These are phyloP conservation scores for Hirundo rustica DNA, from an alignment of 2,797 vertebrate genomes.

Conservation along the genomic window DNA sequence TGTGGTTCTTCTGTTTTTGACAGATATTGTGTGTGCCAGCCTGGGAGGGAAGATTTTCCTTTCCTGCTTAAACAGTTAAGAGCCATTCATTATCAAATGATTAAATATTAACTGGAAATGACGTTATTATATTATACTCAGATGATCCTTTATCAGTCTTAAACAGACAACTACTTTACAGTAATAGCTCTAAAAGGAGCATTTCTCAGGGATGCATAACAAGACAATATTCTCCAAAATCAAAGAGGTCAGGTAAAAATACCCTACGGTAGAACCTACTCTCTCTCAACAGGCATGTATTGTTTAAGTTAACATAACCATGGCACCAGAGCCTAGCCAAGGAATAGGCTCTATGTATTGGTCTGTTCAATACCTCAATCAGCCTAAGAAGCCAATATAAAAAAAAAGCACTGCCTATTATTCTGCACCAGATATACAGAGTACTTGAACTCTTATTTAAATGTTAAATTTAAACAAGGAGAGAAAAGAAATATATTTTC, in stretches of 20 bases:
- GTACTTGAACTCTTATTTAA: background rate
- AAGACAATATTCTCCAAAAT: background rate
- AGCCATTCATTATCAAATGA: background rate
- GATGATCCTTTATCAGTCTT: background rate
- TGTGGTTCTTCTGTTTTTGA: background rate
- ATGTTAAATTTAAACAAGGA: background rate
- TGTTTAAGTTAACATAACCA: background rate
- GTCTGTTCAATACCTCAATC: background rate
- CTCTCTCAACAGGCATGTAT: background rate
- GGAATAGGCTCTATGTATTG: background rate
- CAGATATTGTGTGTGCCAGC: background rate
- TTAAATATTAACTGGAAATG: conserved; percentile 16
- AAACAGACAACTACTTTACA: background rate
- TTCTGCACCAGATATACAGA: background rate
- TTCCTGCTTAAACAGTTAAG: background rate
- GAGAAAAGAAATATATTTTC: background rate
- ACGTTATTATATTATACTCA: background rate
- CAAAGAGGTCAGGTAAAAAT: background rate
- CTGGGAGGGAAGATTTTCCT: background rate
- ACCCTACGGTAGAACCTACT: background rate
- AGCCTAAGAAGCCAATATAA: background rate
- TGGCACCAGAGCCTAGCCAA: background rate
- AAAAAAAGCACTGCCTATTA: background rate
- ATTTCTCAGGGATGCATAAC: background rate
- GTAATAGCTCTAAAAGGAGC: background rate